Base-by-base conservation (phyloP, 2,888 invertebrate genomes). In the Pasiphila rectangulata region DNA sequence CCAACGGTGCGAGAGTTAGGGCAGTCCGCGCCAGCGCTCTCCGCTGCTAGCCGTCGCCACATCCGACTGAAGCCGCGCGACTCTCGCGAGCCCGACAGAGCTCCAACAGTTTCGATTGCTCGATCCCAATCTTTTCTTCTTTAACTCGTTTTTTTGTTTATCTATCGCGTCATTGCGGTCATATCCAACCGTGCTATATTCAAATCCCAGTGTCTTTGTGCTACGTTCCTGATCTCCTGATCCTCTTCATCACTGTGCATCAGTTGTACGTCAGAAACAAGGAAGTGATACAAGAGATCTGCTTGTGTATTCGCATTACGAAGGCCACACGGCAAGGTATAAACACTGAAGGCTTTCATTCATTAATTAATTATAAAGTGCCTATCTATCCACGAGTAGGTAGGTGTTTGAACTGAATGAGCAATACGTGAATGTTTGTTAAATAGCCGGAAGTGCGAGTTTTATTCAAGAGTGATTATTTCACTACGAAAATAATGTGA, bases 271-370 rank as follows among this genome's bases (percentile, higher is more conserved):
- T n/a, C 63, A 59, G 56, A 58, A 59, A 56, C 52, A 61, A 63
- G 64, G 71, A 71, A 66, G 69, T 73, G 73, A 53, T 56, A 73
- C 69, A 61, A 59, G 68, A 62, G 32, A 67, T 57, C 59, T 60
- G 54, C 63, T 66, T 59, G 56, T 70, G 60, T 66, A 61, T 64
- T 61, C 63, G 62, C 67, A 59, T 65, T 54, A 55, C 71, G 77
- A 82, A 83, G 83, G 79, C 81, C 79, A 71, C 63, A 61, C 61
- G 70, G 69, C 73, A 70, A 84, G 84, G 83, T 83, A 36, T 36
- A 79, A 78, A 77, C 72, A 69, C 56, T 56, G 56, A 53, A 49
- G 57, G 60, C 57, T 69, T 75, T 72, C 73, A 72, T 78, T 75
- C 68, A 75, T 70, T 32, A 67, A 68, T 64, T 64, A 50, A 61